Percentiles rank a stretch among this genome's conserved stretches.
Conservation (phyloP, 2,797 vertebrate species). For the Labeo calbasu region DNA sequence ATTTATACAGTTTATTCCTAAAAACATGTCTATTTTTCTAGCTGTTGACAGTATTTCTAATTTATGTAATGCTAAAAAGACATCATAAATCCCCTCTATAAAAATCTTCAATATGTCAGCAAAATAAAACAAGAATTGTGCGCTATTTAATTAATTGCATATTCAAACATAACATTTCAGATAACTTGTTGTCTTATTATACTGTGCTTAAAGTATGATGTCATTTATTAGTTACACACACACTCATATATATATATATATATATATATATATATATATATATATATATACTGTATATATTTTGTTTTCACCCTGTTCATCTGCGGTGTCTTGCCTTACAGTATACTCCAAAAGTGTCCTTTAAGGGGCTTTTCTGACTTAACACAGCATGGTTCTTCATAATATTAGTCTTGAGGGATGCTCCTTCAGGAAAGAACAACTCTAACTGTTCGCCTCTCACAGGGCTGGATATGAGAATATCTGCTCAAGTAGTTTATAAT, state of each 20-base stretch:
- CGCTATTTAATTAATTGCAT: not conserved
- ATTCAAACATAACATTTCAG: not conserved
- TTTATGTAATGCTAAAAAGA: not conserved
- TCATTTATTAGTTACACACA: not conserved
- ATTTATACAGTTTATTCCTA: not conserved
- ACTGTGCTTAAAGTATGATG: not conserved
- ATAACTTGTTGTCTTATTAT: too few relatives aligned
- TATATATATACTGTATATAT: too few relatives aligned
- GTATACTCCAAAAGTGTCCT: not conserved
- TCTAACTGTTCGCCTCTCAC: not conserved
- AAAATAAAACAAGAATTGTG: not conserved
- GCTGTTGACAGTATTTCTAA: not conserved
- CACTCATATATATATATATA: too few relatives aligned
- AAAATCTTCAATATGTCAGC: not conserved
- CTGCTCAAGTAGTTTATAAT: slow-evolving; percentile 22
- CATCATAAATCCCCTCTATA: too few relatives aligned
- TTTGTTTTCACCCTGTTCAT: not conserved
- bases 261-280: too few relatives aligned
- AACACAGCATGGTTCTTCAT: not conserved
- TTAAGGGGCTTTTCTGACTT: not conserved
- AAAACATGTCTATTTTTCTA: not conserved
- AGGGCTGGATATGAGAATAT: not conserved
- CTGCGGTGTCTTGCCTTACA: not conserved
- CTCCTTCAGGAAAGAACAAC: not conserved
- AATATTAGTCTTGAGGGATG: not conserved